Base-by-base conservation (phyloP, 2,113 vertebrate genomes). In the Chionis minor region DNA sequence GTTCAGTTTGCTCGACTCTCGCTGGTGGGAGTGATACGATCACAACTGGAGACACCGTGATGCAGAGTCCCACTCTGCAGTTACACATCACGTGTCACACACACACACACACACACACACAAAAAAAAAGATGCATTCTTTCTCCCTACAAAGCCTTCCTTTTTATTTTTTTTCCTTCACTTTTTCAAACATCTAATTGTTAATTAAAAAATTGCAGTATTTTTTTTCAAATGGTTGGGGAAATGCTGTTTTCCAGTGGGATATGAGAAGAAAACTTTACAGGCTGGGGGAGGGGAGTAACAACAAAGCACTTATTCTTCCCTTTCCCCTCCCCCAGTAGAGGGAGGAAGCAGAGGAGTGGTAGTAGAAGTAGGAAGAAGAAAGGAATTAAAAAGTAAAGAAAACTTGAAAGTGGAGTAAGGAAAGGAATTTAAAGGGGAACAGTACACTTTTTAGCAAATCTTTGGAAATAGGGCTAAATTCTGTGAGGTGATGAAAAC, bases 261-360 rank as follows among this genome's bases (percentile, higher is more conserved):
- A 95, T 67, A 78, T 8, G 33, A 80, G 94, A 67, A 54, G 81
- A 59, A 72, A 95, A 93, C 78, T 94, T 94, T 54, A 10, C 54
- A 40, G 77, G 62, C 74, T 71, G 95, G 96, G 93, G 96, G 96
- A 96, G 32, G 96, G 92, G 94, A 96, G 27, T n/a, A 52, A 82
- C 66, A 97, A 97, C 96, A 97, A 97, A 97, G 95, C 95, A 70
- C 45, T 93, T 93, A 96, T 97, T 96, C 95, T 95, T 96, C 91
- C 95, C 58, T 81, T 21, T 96, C 96, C 93, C 96, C 93, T 96
- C 96, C 94, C 95, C 94, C 96, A n/a, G 93, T 14, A 80, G 70
- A 93, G 62, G 87, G 96, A 94, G 95, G 94, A 96, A 96, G 93
- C 94, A 58, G 95, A 96, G 95, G 93, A 90, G 93, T 26, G 73